These are phyloP conservation scores for Neoascia interrupta DNA, from an alignment of 2,888 invertebrate species.

Conservation along the genomic window DNA sequence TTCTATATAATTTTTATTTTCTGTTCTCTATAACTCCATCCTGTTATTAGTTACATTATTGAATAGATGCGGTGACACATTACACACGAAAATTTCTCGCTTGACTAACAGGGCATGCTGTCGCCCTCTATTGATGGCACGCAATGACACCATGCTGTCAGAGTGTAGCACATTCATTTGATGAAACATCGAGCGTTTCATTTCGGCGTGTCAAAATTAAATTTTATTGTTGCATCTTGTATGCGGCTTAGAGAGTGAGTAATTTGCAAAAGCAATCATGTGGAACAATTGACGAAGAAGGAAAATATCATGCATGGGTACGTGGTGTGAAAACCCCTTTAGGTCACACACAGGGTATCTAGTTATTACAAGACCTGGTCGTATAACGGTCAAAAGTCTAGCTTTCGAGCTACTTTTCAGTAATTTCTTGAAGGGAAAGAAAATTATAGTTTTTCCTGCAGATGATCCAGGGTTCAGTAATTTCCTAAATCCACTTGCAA, in stretches of 20 bases:
- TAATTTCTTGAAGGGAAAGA: no score
- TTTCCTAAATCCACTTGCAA: no score
- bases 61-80: slow-evolving; percentile 66
- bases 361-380: no score
- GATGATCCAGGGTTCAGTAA: no score
- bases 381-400: no score
- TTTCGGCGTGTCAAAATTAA: slow-evolving; percentile 54
- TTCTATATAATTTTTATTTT: neutral
- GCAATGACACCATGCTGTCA: slow-evolving; percentile 32
- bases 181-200: slow-evolving; percentile 15
- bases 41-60: slow-evolving; percentile 57
- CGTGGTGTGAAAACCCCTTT: no score
- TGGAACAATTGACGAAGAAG: no score
- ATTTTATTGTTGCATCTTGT: slow-evolving; percentile 57
- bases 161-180: neutral
- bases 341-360: no score
- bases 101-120: slow-evolving; percentile 60
- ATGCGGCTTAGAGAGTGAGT: slow-evolving; percentile 16
- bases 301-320: no score
- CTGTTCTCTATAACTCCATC: slow-evolving; percentile 11
- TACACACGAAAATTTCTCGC: slow-evolving; percentile 67
- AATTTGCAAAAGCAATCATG: slow-evolving; percentile 49
- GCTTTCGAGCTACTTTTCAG: no score
- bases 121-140: slow-evolving; percentile 51
- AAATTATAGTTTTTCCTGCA: no score